These are phyloP conservation scores for Cheumatopsyche charites DNA, from an alignment of 1,140 invertebrate species.

Conservation along the genomic window DNA sequence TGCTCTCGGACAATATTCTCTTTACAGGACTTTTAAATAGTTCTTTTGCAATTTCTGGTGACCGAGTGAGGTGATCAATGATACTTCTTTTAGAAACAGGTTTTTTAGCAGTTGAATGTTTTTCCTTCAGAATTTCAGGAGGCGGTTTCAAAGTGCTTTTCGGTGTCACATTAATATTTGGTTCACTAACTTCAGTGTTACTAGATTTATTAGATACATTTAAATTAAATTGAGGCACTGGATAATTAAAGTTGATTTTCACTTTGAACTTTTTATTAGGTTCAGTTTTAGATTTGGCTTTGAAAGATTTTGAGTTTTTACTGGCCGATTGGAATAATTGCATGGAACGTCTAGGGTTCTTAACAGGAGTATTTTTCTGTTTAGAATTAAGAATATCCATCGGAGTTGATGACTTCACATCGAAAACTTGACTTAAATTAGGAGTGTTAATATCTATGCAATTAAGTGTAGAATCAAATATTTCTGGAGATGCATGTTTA, in stretches of 20 bases:
- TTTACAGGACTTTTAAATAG: conserved; percentile 60
- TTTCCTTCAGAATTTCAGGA: conserved; percentile 57
- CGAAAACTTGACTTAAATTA: conserved; percentile 42
- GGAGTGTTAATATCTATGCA: conserved; percentile 43
- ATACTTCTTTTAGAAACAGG: conserved; percentile 56
- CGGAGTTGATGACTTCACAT: conserved; percentile 43
- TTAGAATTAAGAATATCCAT: conserved; percentile 32
- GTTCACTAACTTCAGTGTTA: conserved; percentile 43
- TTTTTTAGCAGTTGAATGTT: conserved; percentile 60
- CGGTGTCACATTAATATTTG: conserved; percentile 51
- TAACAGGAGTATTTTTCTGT: not conserved
- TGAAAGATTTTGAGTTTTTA: not conserved
- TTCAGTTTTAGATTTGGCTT: conserved; percentile 10
- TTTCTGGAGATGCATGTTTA: conserved; percentile 23
- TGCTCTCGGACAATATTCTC: conserved; percentile 58
- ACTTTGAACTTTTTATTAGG: conserved; percentile 21
- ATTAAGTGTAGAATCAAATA: not conserved
- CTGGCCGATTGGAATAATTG: too few species aligned
- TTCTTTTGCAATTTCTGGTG: conserved; percentile 56
- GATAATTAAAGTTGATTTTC: conserved; percentile 8
- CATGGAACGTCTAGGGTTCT: not conserved
- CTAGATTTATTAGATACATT: conserved; percentile 18
- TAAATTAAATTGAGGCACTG: not conserved
- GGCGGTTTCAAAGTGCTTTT: conserved; percentile 54
- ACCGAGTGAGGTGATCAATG: conserved; percentile 57